Base-by-base conservation (phyloP, 1,140 invertebrate species). In the Drosophila paulistorum region DNA sequence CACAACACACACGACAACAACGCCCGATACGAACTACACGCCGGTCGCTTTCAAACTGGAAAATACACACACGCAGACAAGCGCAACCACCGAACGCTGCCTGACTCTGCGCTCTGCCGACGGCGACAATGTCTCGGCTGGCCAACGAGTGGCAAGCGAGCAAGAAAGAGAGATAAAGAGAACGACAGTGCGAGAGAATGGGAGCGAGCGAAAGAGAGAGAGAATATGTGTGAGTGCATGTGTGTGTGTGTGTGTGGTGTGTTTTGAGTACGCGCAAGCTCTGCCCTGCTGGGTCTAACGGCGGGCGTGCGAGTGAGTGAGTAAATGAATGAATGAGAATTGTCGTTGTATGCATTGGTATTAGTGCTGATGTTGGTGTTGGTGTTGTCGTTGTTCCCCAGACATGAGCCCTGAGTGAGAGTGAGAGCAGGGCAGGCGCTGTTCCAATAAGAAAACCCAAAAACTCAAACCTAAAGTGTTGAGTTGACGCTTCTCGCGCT, bases 41-140 rank as follows among this genome's bases (percentile, higher is more conserved):
- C 91, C 91, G 91, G 91, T 91, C 91, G 91, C 75, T 82, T 92
- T 71, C 81, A 83, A 91, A 92, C 91, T 92, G 91, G 3, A 26
- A 26, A 17, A 17, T 17, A 17, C 17, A 0, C 17, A 17, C 17
- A 17, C 17, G 17, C 17, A 17, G 17, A 17, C 17, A 17, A 17
- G 17, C 20, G 83, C 83, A 89, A 90, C 84, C 83, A 80, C 79
- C 84, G 74, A 79, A 73, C 17, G 65, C 41, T 20, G 42, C 42
- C 14, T 48, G 45, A 17, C 45, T 35, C 55, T 39, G 48, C 66
- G 63, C 68, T 65, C 63, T 71, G 64, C 9, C 5, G 51, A 7
- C 37, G 66, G n/a, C 61, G 55, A 10, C n/a, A 54, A 59, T 62
- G 33, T 65, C 59, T 67, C 68, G 76, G 68, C 61, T 68, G 23